phyloP scores from a whole-genome alignment of 2,113 vertebrate species.

The Sarotherodon lohbergeri region DNA sequence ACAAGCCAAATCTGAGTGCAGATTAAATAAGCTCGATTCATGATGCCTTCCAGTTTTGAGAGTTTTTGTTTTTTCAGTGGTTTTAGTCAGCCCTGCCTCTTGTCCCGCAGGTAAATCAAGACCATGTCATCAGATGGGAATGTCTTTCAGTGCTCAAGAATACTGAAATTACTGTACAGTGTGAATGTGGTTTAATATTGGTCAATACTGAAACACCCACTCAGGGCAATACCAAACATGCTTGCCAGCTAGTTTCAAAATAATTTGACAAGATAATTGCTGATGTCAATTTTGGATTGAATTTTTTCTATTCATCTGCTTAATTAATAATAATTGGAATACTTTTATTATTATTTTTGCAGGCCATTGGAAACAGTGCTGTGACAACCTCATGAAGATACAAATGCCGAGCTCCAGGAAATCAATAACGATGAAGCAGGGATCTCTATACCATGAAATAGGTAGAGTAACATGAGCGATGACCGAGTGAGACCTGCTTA shows the following conservation, averaged over 20 bases:
- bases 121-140: neutral
- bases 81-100: neutral
- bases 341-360: neutral
- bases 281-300: neutral
- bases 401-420: conserved; percentile 68
- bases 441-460: conserved; percentile 84
- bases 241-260: too few species aligned
- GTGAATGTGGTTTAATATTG: neutral
- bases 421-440: conserved; percentile 69
- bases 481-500: neutral
- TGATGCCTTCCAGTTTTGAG: neutral
- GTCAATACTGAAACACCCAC: neutral
- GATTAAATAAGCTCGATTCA: neutral
- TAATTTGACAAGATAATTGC: neutral
- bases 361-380: conserved; percentile 85
- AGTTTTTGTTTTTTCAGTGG: neutral
- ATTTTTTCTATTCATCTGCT: neutral
- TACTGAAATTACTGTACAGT: neutral
- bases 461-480: conserved; percentile 57
- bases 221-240: neutral
- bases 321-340: neutral
- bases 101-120: neutral
- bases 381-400: conserved; percentile 80
- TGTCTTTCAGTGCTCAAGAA: neutral
- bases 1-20: neutral